These are phyloP conservation scores for Acipenser ruthenus DNA, from an alignment of 2,797 vertebrate genomes.

Conservation along the genomic window DNA sequence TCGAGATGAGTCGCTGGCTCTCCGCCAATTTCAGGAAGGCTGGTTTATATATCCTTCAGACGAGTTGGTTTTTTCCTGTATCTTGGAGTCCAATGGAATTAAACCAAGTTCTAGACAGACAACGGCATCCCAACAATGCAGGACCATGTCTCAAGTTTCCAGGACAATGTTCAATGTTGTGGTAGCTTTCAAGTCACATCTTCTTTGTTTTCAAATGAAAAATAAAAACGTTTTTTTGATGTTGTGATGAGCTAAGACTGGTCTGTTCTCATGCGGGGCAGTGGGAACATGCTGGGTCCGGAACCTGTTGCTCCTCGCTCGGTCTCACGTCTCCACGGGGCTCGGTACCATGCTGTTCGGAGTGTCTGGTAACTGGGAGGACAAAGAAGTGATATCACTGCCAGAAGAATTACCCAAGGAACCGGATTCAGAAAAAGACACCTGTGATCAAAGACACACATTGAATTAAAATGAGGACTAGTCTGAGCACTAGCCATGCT, in stretches of 20 bases:
- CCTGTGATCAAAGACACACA: conserved; percentile 48
- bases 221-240: conserved; percentile 18
- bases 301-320: conserved; percentile 30
- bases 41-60: conserved; percentile 23
- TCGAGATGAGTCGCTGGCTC: conserved; percentile 38
- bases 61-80: conserved; percentile 27
- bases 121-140: not conserved
- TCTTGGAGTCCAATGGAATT: conserved; percentile 23
- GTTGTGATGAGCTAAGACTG: conserved; percentile 42
- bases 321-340: conserved; percentile 90
- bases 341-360: conserved; percentile 98
- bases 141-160: not conserved
- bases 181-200: not conserved
- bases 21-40: conserved; percentile 21
- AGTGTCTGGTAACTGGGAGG: conserved; percentile 94
- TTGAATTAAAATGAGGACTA: too few species aligned
- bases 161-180: not conserved
- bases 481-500: too few species aligned
- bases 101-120: conserved; percentile 23
- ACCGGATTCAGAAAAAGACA: conserved; percentile 92
- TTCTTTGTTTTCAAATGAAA: not conserved
- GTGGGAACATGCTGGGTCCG: conserved; percentile 59
- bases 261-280: conserved; percentile 65
- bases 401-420: conserved; percentile 92
- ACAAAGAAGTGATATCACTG: conserved; percentile 93